Evolutionary conservation across 2,888 invertebrate genomes (phyloP), one percentile per base, ranked within the genome.

Genomic region (Gortyna flavago): DNA sequence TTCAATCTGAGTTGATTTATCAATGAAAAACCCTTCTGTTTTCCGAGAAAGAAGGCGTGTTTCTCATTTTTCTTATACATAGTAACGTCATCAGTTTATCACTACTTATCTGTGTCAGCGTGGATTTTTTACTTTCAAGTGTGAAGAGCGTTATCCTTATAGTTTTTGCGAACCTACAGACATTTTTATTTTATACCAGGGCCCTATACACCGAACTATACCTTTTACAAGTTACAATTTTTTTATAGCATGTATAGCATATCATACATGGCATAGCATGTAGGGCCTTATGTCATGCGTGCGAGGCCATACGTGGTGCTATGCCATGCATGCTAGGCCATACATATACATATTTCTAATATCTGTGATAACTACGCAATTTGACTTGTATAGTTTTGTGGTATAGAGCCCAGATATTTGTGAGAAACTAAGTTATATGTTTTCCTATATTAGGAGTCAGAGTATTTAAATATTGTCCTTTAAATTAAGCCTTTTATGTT

Each of bases 61-160:
- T 68, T 38, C 5, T 61, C 18, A 66, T 75, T 77, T 57, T 79
- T 21, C 62, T 81, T 79, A 69, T 32, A 32, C 32, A 25, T 68
- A 11, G 21, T 48, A n/a, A 25, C 4, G 25, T 32, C 54, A 59
- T 66, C 76, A 66, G 11, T 7, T 32, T 62, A 59, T 66, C 76
- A 66, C 16, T 7, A 11, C 7, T 80, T 41, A 72, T 72, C 25
- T 32, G 7, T 75, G 21, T 16, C n/a, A 7, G 4, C 21, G 21
- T 32, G 38, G 51, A 1, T 32, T 38, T 41, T 54, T 77, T 25
- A n/a, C 11, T 48, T 51, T 65, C 41, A 38, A 29, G 21, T 16
- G 32, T 25, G 18, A 16, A 62, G 38, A 25, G 18, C 8, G 2
- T 25, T 51, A 51, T 54, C 7, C 51, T 32, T 72, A 29, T 32